Evolutionary conservation across 2,888 invertebrate species (phyloP), one percentile per base, ranked within the genome.

Genomic region (Philereme vetulata): DNA sequence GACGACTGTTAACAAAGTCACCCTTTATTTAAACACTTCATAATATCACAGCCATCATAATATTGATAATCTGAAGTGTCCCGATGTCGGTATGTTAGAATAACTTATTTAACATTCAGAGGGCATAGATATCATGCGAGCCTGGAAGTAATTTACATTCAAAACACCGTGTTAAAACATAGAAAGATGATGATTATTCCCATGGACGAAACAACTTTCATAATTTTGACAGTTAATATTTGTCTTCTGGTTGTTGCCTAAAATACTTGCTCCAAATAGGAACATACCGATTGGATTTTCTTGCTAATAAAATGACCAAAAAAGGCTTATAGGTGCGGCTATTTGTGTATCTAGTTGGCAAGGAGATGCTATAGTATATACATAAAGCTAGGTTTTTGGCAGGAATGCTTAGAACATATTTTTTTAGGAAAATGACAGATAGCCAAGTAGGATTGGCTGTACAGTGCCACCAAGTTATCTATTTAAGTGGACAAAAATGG

Each of bases 101-200:
- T 70, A 44, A 56, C 62, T 46, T 64, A 64, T 66, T 77, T 72
- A 68, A 64, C 58, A 79, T 78, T 77, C 79, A 66, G 36, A 64
- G 56, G 60, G 68, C 74, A 72, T 72, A 63, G 11, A 38, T 62
- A 69, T 74, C 69, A 74, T 75, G 67, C 72, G 62, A 63, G 35
- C 48, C 48, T 66, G 63, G 67, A 66, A 67, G 62, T 67, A 72
- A 65, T 64, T 62, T 66, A 63, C 67, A 69, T 68, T 62, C 63
- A 56, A 59, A 59, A 56, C 51, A 55, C 69, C 74, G 72, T 75
- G 72, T 65, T 69, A 72, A 51, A 47, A 75, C 75, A 74, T 72
- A 71, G 70, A 67, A 74, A 76, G 62, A 70, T 66, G 65, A 66
- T 59, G 64, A 73, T 76, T 75, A 71, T 67, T 67, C 56, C 45